Conservation (phyloP, 2,113 vertebrate species). For the Pan paniscus region DNA sequence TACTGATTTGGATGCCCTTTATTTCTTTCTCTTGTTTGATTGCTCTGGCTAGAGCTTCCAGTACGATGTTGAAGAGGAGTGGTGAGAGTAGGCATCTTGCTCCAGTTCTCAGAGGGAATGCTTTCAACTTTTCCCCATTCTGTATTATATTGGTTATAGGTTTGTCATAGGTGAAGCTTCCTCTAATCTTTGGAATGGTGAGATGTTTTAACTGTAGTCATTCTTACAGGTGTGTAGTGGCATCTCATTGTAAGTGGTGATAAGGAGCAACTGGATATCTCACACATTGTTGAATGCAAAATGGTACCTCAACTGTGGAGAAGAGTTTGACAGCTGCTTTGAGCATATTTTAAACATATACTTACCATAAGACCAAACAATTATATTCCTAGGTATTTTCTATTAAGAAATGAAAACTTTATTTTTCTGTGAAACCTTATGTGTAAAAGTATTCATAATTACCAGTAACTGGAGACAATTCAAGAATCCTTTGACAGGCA, state of each 20-base stretch:
- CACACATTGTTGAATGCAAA: background rate
- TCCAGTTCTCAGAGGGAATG: no score
- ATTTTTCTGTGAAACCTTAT: background rate
- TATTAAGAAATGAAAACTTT: background rate
- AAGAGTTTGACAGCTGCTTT: background rate
- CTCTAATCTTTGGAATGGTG: no score
- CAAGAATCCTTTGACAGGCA: background rate
- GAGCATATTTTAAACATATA: background rate
- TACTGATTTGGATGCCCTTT: no score
- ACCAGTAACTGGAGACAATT: background rate
- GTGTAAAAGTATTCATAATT: background rate
- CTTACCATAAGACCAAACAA: background rate
- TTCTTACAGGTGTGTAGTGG: background rate
- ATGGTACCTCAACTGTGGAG: background rate
- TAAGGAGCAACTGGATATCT: background rate
- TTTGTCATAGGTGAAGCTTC: no score
- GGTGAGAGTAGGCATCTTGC: no score
- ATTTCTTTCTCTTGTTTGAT: no score
- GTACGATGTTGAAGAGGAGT: no score
- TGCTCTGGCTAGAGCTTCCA: no score
- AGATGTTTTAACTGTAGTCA: background rate
- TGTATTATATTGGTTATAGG: no score
- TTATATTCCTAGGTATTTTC: background rate
- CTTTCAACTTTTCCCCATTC: no score
- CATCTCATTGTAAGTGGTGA: background rate